phyloP scores from a whole-genome alignment of 1,140 invertebrate species.

The Drosophila sechellia region DNA sequence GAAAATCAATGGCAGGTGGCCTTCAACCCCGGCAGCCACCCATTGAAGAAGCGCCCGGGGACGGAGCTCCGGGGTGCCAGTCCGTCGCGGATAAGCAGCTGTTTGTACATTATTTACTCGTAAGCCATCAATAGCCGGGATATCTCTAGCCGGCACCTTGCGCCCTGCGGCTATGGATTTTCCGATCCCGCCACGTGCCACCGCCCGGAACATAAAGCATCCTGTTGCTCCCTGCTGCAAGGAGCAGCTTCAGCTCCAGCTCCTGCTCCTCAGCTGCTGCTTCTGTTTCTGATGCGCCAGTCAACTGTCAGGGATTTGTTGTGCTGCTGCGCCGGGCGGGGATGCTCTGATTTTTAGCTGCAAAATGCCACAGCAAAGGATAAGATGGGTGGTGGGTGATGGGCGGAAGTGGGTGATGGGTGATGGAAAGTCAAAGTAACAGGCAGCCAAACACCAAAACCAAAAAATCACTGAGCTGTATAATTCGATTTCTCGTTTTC shows the following conservation, averaged over 20 bases:
- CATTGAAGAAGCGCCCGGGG: neutral
- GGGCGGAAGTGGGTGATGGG: conserved; percentile 6
- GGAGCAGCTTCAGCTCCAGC: no score
- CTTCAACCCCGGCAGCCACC: conserved; percentile 3
- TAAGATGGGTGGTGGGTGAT: conserved; percentile 36
- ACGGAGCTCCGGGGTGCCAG: neutral
- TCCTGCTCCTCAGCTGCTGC: neutral
- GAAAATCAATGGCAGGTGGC: conserved; percentile 75
- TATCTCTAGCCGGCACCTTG: conserved; percentile 26
- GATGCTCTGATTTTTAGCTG: conserved; percentile 74
- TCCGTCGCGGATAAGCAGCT: conserved; percentile 74
- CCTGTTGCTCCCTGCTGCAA: conserved; percentile 22
- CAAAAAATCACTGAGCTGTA: conserved; percentile 82
- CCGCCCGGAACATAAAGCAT: conserved; percentile 44
- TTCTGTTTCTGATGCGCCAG: conserved; percentile 40
- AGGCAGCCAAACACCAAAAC: conserved; percentile 82
- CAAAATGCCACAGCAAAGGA: conserved; percentile 77
- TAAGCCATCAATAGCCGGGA: conserved; percentile 75
- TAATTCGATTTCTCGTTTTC: conserved; percentile 81
- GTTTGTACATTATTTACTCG: conserved; percentile 83
- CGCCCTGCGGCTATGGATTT: conserved; percentile 41
- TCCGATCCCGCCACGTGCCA: conserved; percentile 35
- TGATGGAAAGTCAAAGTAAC: conserved; percentile 69
- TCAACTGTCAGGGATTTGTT: conserved; percentile 81
- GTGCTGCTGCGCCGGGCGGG: conserved; percentile 42